Conservation (phyloP, 1,140 invertebrate species). For the Papilio machaon region DNA sequence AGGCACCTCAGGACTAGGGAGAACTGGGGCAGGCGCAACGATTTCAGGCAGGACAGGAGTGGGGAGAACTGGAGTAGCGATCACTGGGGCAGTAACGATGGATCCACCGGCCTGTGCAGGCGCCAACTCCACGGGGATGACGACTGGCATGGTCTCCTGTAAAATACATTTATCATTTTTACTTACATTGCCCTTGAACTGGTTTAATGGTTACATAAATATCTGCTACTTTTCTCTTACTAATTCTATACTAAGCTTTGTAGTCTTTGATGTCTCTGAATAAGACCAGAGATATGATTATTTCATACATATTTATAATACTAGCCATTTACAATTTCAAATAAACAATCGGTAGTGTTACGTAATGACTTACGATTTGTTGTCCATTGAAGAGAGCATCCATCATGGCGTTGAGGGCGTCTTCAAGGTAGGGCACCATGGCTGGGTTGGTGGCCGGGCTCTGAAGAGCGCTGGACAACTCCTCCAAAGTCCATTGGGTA, state of each 20-base stretch:
- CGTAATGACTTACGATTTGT: constrained; percentile 43
- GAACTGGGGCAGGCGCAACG: constrained; percentile 36
- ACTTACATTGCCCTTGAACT: background rate
- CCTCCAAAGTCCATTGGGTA: constrained; percentile 50
- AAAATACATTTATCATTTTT: background rate
- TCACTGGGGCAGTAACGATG: constrained; percentile 10
- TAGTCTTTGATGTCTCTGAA: too few relatives aligned
- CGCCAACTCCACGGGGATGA: constrained; percentile 9
- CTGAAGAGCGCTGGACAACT: constrained; percentile 56
- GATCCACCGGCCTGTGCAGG: constrained; percentile 33
- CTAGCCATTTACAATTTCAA: too few relatives aligned
- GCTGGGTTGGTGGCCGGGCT: constrained; percentile 50
- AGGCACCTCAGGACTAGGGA: constrained; percentile 19
- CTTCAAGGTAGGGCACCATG: constrained; percentile 49
- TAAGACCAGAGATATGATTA: too few relatives aligned
- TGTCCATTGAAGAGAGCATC: constrained; percentile 44
- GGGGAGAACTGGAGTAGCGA: constrained; percentile 17
- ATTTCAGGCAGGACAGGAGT: background rate
- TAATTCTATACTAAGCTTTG: too few relatives aligned
- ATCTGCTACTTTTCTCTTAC: too few relatives aligned
- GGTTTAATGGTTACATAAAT: too few relatives aligned
- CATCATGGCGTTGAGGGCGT: constrained; percentile 54
- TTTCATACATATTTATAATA: too few relatives aligned
- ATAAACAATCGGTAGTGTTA: too few relatives aligned
- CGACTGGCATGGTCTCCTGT: constrained; percentile 19